Evolutionary conservation across 2,113 vertebrate genomes (phyloP), one percentile per base, ranked within the genome.

Genomic region (Turnix velox): DNA sequence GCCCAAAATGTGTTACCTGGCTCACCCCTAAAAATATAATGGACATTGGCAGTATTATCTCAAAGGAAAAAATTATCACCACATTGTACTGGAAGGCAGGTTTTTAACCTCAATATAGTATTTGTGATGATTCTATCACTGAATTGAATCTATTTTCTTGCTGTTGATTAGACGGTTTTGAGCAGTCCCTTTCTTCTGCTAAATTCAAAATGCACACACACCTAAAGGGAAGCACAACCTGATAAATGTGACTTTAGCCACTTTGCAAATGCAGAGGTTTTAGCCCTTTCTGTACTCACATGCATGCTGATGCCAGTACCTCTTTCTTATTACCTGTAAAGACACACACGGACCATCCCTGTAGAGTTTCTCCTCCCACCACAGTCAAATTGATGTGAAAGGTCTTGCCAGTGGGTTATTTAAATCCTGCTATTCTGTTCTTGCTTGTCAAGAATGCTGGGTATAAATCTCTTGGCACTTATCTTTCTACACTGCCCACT

Each of bases 331-430:
- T 91, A 79, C 63, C 35, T 90, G 59, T 93, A 66, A 92, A 91
- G 79, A 72, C 49, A 39, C 58, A 66, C 18, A 63, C 5, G 66
- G 55, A 7, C 62, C 81, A 90, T 94, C 86, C 86, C 90, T 81
- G 75, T 52, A 90, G 85, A 87, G 23, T 66, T 91, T 90, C 62
- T 93, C 77, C 92, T 96, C 84, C 91, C 77, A 91, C 88, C 84
- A 87, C 71, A 93, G 63, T 80, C 85, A 94, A 94, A 94, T 65
- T 89, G 75, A 90, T 92, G 86, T 84, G 90, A 94, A 96, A 87
- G 87, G 91, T 94, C 84, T 94, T 94, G 77, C 87, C 76, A 74
- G 77, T 73, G 78, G 87, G 76, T 95, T 94, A 94, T 95, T 94
- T 91, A 89, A 92, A 89, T 95, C 90, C 48, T 96, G 61, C 81